A percentile compares a stretch with the other conserved stretches of the same genome.
These are phyloP conservation scores for Microcebus jonahi DNA, from an alignment of 2,113 vertebrate species.

Conservation along the genomic window DNA sequence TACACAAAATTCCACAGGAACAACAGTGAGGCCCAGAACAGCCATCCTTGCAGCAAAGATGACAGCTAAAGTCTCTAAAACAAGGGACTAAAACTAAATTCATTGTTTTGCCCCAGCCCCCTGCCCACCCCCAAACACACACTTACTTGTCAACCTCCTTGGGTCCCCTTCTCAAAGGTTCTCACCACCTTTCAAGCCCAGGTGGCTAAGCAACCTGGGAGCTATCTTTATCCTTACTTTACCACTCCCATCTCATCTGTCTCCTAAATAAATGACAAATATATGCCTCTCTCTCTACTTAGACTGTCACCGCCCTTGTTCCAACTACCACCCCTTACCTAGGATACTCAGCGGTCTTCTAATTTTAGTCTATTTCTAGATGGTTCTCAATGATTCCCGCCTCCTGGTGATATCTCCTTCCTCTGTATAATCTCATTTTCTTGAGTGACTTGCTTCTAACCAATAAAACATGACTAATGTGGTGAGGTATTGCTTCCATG, in stretches of 20 bases:
- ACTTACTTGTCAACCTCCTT: background rate
- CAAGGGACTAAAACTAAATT: background rate
- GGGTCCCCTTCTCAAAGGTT: background rate
- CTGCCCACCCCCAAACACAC: too few relatives aligned
- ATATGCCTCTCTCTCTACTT: too few relatives aligned
- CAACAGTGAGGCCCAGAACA: background rate
- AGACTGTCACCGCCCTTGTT: background rate
- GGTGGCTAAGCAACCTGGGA: background rate
- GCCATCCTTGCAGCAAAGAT: background rate
- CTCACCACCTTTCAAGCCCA: background rate
- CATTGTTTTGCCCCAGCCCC: background rate
- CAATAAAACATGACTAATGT: background rate
- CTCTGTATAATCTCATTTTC: background rate
- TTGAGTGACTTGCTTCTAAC: background rate
- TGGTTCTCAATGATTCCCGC: background rate
- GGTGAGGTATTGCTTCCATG: background rate
- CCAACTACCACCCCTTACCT: background rate
- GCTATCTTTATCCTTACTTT: background rate
- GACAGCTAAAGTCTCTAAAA: background rate
- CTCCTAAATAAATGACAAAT: background rate
- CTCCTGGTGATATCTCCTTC: background rate
- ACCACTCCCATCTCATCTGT: background rate
- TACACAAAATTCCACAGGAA: background rate
- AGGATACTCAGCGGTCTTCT: background rate
- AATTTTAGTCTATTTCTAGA: background rate